phyloP scores from a whole-genome alignment of 2,113 vertebrate species.

The Apodemus speciosus region DNA sequence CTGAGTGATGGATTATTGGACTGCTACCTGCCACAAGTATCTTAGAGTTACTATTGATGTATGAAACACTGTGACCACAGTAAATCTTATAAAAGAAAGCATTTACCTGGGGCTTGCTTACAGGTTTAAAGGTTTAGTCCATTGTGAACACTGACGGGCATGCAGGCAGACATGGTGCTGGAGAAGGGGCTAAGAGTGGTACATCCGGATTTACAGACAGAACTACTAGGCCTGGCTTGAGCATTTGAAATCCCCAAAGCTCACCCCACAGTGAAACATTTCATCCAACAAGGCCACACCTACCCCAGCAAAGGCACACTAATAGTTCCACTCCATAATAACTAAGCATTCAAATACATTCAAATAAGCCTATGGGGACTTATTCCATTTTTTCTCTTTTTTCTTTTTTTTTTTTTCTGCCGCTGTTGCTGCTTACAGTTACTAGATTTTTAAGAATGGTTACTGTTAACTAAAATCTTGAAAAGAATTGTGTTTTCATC shows the following conservation, averaged over 20 bases:
- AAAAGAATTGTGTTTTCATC: conserved; percentile 62
- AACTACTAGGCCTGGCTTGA: background rate
- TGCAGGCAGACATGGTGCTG: background rate
- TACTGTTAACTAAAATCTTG: background rate
- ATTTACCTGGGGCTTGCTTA: background rate
- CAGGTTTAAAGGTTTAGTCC: background rate
- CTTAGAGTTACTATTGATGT: background rate
- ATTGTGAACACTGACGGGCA: background rate
- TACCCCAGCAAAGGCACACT: background rate
- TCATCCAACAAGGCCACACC: background rate
- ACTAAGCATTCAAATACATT: background rate
- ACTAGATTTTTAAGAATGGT: background rate
- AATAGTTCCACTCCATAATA: background rate
- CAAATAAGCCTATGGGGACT: background rate
- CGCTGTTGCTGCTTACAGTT: background rate
- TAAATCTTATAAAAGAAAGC: background rate
- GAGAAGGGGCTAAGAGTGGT: background rate
- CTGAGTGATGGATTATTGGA: background rate
- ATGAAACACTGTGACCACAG: background rate
- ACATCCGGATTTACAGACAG: background rate
- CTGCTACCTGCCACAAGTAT: background rate
- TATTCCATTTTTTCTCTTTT: background rate
- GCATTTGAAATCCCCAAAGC: background rate
- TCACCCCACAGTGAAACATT: background rate
- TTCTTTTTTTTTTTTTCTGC: background rate